Evolutionary conservation across 2,113 vertebrate genomes (phyloP), one percentile per base, ranked within the genome.

Genomic region (Nanorana parkeri): DNA sequence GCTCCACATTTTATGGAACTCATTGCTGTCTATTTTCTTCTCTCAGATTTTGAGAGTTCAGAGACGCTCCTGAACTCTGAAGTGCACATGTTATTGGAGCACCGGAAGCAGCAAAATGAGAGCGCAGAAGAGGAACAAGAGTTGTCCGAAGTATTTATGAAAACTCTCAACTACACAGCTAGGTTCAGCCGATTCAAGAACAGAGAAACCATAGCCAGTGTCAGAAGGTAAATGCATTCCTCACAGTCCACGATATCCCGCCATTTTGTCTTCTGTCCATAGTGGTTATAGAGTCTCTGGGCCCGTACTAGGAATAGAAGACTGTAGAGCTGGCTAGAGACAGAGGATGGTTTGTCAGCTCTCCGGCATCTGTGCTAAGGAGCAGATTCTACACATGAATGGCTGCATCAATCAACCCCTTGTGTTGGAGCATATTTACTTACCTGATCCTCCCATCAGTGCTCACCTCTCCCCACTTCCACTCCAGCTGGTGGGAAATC

Each of bases 151-250:
- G 97, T 99, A 47, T 99, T 99, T 92, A 99, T 99, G 96, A 99
- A 99, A 86, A 99, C 97, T 0, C 74, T 99, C 15, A 99, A 97
- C 91, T 99, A 99, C 88, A 99, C 97, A 0, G 95, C 95, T 0
- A 94, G 97, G 0, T 99, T 99, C 91, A 99, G 98, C 88, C 95
- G 97, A 80, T 99, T 99, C 91, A 99, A 99, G 85, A 99, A 99
- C 92, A 88, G 97, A 0, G 97, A 99, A 85, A 99, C 97, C 85
- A 99, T 99, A 23, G 97, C 97, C 17, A 99, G 97, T 1, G 97
- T 99, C 4, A 96, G 98, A 41, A 99, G 97, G 97, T 94, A 26
- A 2, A 3, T 24, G 2, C 17, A 23, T 13, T 5, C 21, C 6
- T 61, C 13, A 10, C 58, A n/a, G n/a, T n/a, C 10, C 8, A 61